A percentile compares a stretch with the other conserved stretches of the same genome.
Conservation (phyloP, 2,888 invertebrate genomes). For the Drosophila austrosaltans region DNA sequence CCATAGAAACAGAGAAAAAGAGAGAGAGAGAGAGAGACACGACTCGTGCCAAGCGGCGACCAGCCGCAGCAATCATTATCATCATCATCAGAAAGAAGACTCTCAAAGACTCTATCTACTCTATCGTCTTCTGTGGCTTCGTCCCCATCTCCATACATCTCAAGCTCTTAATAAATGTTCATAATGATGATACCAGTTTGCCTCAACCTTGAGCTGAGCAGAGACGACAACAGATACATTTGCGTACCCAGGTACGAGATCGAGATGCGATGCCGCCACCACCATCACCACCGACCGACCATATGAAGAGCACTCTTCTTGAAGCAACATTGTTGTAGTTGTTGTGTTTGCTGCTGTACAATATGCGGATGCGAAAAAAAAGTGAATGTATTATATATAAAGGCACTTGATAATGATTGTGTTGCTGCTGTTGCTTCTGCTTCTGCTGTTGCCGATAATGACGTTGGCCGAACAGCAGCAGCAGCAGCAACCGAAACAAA, state of each 20-base stretch:
- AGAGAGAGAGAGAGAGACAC: slow-evolving; percentile 20
- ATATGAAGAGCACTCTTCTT: slow-evolving; percentile 70
- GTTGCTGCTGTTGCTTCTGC: neutral
- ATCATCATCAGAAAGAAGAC: slow-evolving; percentile 13
- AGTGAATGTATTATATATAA: slow-evolving; percentile 65
- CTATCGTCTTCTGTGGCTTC: neutral
- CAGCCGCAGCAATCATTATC: neutral
- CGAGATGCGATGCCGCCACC: slow-evolving; percentile 38
- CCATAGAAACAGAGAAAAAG: slow-evolving; percentile 42
- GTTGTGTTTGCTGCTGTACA: slow-evolving; percentile 14
- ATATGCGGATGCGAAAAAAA: slow-evolving; percentile 72
- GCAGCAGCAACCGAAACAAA: slow-evolving; percentile 3
- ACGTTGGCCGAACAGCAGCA: slow-evolving; percentile 55
- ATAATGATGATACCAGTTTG: slow-evolving; percentile 70
- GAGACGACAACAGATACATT: slow-evolving; percentile 55
- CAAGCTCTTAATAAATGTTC: slow-evolving; percentile 30
- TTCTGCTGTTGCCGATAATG: slow-evolving; percentile 29
- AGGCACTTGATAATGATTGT: slow-evolving; percentile 53
- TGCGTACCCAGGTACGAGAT: slow-evolving; percentile 52
- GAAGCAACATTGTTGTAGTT: slow-evolving; percentile 40
- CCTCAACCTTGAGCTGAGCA: slow-evolving; percentile 68
- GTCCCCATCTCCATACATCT: slow-evolving; percentile 8
- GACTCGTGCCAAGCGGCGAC: slow-evolving; percentile 64
- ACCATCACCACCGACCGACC: slow-evolving; percentile 11
- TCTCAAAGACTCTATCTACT: slow-evolving; percentile 19